Conservation (phyloP, 1,140 invertebrate genomes). For the Mizuhopecten yessoensis region DNA sequence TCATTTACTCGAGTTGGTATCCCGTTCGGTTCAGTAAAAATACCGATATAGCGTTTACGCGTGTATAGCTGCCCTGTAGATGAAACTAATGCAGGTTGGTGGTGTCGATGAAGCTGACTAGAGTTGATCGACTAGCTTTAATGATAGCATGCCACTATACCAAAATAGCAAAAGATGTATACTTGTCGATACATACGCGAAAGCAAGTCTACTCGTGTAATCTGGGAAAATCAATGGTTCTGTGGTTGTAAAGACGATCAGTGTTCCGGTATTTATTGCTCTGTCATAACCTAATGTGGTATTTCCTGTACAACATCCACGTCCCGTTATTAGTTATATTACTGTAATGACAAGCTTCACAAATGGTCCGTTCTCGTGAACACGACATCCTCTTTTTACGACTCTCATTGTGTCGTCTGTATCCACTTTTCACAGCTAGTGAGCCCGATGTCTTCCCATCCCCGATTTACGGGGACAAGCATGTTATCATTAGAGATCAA, state of each 20-base stretch:
- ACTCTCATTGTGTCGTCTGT: not conserved
- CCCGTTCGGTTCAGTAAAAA: slow-evolving; percentile 1
- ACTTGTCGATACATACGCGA: slow-evolving; percentile 2
- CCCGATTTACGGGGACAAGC: not conserved
- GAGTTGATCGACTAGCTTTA: not conserved
- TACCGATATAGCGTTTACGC: slow-evolving; percentile 15
- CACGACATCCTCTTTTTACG: not conserved
- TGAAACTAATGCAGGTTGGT: not conserved
- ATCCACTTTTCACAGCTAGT: not conserved
- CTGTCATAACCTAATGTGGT: slow-evolving; percentile 31
- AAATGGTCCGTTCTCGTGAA: not conserved
- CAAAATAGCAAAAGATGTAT: slow-evolving; percentile 14
- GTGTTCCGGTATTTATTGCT: not conserved
- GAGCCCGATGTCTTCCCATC: not conserved
- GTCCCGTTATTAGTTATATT: not conserved
- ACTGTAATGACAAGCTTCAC: not conserved
- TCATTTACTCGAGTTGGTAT: slow-evolving; percentile 27
- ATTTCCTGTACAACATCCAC: not conserved
- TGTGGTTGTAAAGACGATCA: not conserved
- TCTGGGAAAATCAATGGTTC: not conserved
- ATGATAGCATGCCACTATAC: slow-evolving; percentile 8
- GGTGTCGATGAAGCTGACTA: not conserved
- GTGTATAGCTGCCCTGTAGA: not conserved
- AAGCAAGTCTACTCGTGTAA: slow-evolving; percentile 7
- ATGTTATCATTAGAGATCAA: not conserved